Base-by-base conservation (phyloP, 2,888 invertebrate genomes). In the Artemia sinica region DNA sequence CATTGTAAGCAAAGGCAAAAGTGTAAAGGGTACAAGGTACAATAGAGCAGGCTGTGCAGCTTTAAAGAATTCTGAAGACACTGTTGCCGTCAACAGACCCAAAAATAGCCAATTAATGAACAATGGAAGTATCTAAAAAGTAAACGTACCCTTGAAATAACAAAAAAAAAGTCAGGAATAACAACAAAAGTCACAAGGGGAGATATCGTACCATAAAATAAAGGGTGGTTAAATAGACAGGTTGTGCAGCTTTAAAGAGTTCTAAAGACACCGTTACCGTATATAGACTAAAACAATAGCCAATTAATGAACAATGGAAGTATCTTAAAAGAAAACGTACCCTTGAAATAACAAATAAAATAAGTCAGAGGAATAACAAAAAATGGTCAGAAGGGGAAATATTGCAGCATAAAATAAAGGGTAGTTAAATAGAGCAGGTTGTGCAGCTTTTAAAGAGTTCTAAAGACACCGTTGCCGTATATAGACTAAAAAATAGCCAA, bases 401-500 rank as follows among this genome's bases (percentile, higher is more conserved):
- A 41, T 41, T 41, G 41, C 41, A 41, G 41, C 41, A 41, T 5
- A 41, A 2, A 2, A 41, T 41, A 2, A 41, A 41, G 41, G 41
- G 2, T 4, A 18, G 82, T 96, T 97, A 71, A 96, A 84, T 75
- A 96, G 84, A 74, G 96, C 96, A 72, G 96, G 96, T 80, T 96
- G 96, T 72, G 96, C 95, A 74, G 95, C 95, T 82, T 82, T 93
- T 93, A 83, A 96, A 96, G 77, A 96, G 87, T 82, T 96, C 96
- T 67, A 94, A 93, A 74, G 94, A 95, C 73, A 96, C 92, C 58
- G 95, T 95, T 72, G 95, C 95, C 76, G 95, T 95, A 79, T 95
- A 83, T 78, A 96, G 83, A 75, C 95, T 95, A 78, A 96, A 84
- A 82, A 95, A 82, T 96, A 93, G 77, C 96, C 96, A 79, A 96